Base-by-base conservation (phyloP, 2,113 vertebrate genomes). In the Talpa occidentalis region DNA sequence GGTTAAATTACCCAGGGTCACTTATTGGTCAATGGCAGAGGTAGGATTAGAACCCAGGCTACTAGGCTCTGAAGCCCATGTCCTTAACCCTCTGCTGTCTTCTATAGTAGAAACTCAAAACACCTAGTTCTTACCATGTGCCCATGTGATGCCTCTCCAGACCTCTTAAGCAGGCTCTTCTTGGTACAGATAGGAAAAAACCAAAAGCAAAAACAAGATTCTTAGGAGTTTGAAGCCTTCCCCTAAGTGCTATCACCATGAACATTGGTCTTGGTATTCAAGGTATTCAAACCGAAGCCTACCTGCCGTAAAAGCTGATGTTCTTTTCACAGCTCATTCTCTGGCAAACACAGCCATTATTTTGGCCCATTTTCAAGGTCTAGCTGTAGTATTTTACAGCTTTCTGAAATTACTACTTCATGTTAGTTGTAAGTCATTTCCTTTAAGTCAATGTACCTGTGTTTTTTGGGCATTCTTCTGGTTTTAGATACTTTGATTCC, bases 301-400 rank as follows among this genome's bases (percentile, higher is more conserved):
- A 0, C 42, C 11, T 35, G 32, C 37, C 62, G 56, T 42, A 49
- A 69, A 40, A 85, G 35, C 44, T 73, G 15, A 16, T 21, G 44
- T 9, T 32, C 64, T 67, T 32, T 49, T 64, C 10, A 10, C 10
- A 42, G 44, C 21, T 82, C 66, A 54, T 66, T 60, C 35, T 76
- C 0, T 37, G 44, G 64, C 2, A 17, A 62, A 74, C 10, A 10
- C 19, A 81, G 24, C 37, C 66, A 62, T 62, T 74, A 56, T 21
- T 82, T 73, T 80, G 82, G 22, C 64, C n/a, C 35, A 19, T 60
- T 94, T 96, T 92, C 88, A 74, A 70, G 87, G 88, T 69, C 42
- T 78, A 85, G 79, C 35, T 60, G 4, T 77, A 67, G 26, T 82
- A 59, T 52, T 93, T 93, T 64, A 70, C 10, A 72, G 28, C 66